Base-by-base conservation (phyloP, 2,888 invertebrate species). In the Molorchus minor region DNA sequence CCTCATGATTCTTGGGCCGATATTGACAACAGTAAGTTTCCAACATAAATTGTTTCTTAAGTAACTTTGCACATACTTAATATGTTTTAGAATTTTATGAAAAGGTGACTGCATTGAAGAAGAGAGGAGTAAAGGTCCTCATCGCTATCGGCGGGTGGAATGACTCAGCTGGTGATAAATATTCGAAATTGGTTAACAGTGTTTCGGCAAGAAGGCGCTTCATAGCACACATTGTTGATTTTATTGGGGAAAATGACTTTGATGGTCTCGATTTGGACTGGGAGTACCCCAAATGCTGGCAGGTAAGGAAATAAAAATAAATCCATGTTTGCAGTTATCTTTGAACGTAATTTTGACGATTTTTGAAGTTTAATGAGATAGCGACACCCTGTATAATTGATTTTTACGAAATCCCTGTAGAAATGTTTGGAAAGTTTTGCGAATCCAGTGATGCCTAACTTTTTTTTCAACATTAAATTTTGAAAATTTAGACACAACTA, bases 91-190 rank as follows among this genome's bases (percentile, higher is more conserved):
- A 90, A 80, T 94, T 94, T 80, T 96, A 94, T 78, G 92, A 93
- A 72, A 89, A 93, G 75, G 92, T 96, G 2, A 88, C 89, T 0
- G 87, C 87, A 0, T 83, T 90, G 20, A 92, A 89, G 70, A 81
- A 84, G 1, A 87, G 87, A 67, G 90, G 91, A 0, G 84, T 93
- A 10, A 94, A 93, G 78, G 92, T 94, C 0, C 83, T 93, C 0
- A 83, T 97, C 1, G 96, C 96, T 0, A 87, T 97, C 58, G 97
- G 97, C 3, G 97, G 96, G 0, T 96, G 96, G 96, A 96, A 94
- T 75, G 95, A 96, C 80, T 96, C 94, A 0, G 91, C 91, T 0
- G 94, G 93, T 2, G 91, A 93, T 77, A 95, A 95, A 75, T 95
- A 95, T 79, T 91, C 93, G 0, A 86, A 89, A 38, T 82, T 95